Conservation (phyloP, 2,113 vertebrate genomes). For the Perccottus glenii region DNA sequence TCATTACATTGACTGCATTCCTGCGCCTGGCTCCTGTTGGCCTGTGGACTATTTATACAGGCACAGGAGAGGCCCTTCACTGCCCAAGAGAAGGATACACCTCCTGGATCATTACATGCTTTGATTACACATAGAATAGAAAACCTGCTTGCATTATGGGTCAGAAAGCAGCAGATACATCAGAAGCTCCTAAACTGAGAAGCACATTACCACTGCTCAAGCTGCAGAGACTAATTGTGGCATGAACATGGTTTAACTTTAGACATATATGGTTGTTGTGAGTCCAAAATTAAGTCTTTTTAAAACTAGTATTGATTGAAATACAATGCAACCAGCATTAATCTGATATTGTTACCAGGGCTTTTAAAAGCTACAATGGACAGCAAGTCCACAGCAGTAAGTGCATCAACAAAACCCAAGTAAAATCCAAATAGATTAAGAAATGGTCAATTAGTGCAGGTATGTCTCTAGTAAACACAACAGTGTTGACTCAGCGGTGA, state of each 20-base stretch:
- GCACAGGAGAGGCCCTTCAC: constrained; percentile 62
- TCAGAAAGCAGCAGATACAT: not conserved
- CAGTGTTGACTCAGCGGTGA: constrained; percentile 36
- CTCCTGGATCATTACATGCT: constrained; percentile 22
- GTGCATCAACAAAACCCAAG: too few species aligned
- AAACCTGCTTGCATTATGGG: not conserved
- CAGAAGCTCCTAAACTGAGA: not conserved
- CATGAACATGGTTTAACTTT: too few species aligned
- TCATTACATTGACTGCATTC: constrained; percentile 77
- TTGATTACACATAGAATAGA: constrained; percentile 19
- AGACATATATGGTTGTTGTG: too few species aligned
- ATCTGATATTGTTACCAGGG: too few species aligned
- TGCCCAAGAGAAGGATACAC: constrained; percentile 32
- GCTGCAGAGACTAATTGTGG: not conserved
- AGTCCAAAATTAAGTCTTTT: too few species aligned
- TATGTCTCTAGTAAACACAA: constrained; percentile 56
- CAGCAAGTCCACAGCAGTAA: not conserved
- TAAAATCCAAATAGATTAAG: constrained; percentile 5
- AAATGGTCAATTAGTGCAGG: constrained; percentile 14
- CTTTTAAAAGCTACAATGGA: too few species aligned
- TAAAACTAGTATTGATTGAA: too few species aligned
- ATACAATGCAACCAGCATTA: too few species aligned
- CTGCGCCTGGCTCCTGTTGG: constrained; percentile 68
- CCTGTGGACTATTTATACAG: constrained; percentile 80
- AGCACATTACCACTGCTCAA: not conserved